Base-by-base conservation (phyloP, 2,113 vertebrate genomes). In the Paradoxurus hermaphroditus region DNA sequence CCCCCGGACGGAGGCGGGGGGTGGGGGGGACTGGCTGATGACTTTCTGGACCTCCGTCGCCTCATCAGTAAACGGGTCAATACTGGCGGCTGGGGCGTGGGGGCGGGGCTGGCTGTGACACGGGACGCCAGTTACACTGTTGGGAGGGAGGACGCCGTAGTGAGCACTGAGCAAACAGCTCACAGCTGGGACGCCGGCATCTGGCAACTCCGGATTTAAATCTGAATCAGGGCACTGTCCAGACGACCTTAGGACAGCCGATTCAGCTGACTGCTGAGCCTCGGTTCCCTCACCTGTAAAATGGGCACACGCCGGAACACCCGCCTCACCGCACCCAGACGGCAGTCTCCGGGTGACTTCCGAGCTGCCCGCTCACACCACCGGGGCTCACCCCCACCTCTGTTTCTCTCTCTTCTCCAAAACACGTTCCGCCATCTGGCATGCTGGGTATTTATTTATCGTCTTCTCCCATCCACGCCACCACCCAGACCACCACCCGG, bases 21-120 rank as follows among this genome's bases (percentile, higher is more conserved):
- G 36, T 46, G 11, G 23, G 0, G 4, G 77, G 27, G 29, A 27
- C 3, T 0, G 0, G 36, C 44, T 10, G 34, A 65, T 62, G 15
- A 39, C 62, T 36, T 92, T 89, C 63, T 34, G 87, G 93, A 79
- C 83, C 63, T 51, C 75, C 15, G 25, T 49, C 49, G 59, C 79
- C 72, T 75, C 49, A 0, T 44, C 34, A 8, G 23, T 68, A 68
- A 70, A 63, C 34, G 7, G 25, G 46, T 7, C 36, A 3, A 2
- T 65, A 1, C 9, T 34, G 25, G 31, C 70, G 87, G 39, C 46
- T 7, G 31, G 18, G 34, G 72, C 25, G 1, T 1, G 3, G 41
- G 1, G 14, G 41, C 1, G 0, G 13, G 10, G 5, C 11, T n/a
- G 75, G 19, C 39, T 25, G 3, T 0, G 2, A 6, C 0, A 4